Evolutionary conservation across 92 coral and sea anemone genomes (phyloP), one percentile per base, ranked within the genome.

Genomic region (Desmophyllum pertusum): DNA sequence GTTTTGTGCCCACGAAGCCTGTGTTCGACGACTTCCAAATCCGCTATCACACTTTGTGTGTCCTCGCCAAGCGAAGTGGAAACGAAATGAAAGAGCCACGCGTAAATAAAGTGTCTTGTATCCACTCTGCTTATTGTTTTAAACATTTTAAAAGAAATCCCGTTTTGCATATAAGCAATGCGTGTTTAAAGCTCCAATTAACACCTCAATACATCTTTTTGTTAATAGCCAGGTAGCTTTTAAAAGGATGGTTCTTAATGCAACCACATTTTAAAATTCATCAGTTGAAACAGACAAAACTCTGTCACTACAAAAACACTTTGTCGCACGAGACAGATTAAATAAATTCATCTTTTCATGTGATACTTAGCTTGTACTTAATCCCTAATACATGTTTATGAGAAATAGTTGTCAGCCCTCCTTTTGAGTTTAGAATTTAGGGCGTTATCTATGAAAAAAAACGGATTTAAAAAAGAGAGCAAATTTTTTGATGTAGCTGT

Each of bases 181-280:
- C 76, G 41, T 68, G 52, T 67, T 80, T 37, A 41, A 38, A 43
- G 42, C 76, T 51, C 40, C 84, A 80, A 67, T 80, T 80, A 69
- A 39, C 84, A 80, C 84, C 36, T 69, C 64, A 46, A 65, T 66
- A 65, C 41, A 37, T 25, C 57, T 31, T 33, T 70, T 67, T 80
- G 48, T 52, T 51, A 38, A 70, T 42, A 45, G 41, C 45, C 61
- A 79, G 69, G 85, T 27, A 81, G 52, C 77, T 38, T 81, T 70
- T 77, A 51, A 81, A 80, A 53, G 50, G 69, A 59, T 67, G 13
- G 36, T 62, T 73, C 33, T 70, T 72, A 42, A 42, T 33, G 39
- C 67, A 23, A 69, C 68, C 68, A 69, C 76, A 55, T 37, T 69
- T 81, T 81, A 53, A 70, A 81, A 70, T 79, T 79, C 46, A 79